These are phyloP conservation scores for Hormiphora californensis DNA, from an alignment of 37 sponge, comb jelly and placozoan genomes.

Conservation along the genomic window DNA sequence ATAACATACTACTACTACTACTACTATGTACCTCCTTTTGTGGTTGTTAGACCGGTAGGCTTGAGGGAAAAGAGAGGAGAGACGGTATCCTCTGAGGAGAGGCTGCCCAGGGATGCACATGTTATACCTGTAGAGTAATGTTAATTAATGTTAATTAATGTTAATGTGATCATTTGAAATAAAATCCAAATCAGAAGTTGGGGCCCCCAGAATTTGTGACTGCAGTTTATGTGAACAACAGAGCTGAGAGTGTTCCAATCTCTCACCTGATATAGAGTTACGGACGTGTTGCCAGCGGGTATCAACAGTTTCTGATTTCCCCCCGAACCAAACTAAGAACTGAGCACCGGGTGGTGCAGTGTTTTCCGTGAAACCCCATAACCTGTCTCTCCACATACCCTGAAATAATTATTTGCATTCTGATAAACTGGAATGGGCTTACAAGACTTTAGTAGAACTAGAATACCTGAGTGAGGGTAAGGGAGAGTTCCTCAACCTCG, in stretches of 20 bases:
- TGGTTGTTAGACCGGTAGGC: slow-evolving; percentile 1
- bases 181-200: too few relatives aligned
- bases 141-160: too few relatives aligned
- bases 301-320: background rate
- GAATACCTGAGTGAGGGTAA: slow-evolving; percentile 77
- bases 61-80: slow-evolving; percentile 13
- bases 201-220: background rate
- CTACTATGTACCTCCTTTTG: background rate
- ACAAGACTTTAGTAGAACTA: background rate
- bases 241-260: background rate
- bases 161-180: too few relatives aligned
- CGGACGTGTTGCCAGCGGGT: slow-evolving; percentile 30
- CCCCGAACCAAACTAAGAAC: slow-evolving; percentile 82
- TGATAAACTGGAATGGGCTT: background rate
- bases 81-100: slow-evolving; percentile 18
- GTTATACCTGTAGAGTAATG: slow-evolving; percentile 25
- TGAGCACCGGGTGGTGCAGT: slow-evolving; percentile 87
- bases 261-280: slow-evolving; percentile 20
- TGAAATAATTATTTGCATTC: background rate
- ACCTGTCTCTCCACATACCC: slow-evolving; percentile 67
- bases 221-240: background rate
- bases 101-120: slow-evolving; percentile 16
- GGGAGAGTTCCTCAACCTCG: slow-evolving; percentile 81
- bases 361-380: slow-evolving; percentile 80
- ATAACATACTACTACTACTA: too few relatives aligned